A percentile compares a stretch with the other conserved stretches of the same genome.
Evolutionary conservation across 2,113 vertebrate genomes (phyloP).

Genomic region (Octodon degus): DNA sequence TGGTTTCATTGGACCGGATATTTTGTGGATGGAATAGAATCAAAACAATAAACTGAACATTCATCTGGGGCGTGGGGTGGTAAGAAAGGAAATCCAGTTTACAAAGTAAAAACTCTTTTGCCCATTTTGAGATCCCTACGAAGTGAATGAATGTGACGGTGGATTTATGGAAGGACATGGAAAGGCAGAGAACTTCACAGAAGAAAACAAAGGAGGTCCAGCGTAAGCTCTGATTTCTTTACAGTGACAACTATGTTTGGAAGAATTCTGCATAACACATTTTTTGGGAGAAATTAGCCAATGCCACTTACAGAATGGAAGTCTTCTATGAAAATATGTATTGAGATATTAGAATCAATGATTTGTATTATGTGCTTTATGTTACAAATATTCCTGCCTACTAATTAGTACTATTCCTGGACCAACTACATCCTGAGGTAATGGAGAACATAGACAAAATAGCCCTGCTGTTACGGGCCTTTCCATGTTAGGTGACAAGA

Average conservation of each 20-base stretch:
- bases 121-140: not conserved
- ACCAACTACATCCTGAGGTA: not conserved
- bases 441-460: not conserved
- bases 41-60: constrained; percentile 52
- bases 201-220: not conserved
- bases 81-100: not conserved
- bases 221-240: constrained; percentile 15
- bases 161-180: not conserved
- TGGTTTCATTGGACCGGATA: not conserved
- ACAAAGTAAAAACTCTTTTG: not conserved
- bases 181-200: not conserved
- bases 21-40: constrained; percentile 57
- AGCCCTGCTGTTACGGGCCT: not conserved
- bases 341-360: not conserved
- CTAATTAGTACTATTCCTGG: not conserved
- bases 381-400: not conserved
- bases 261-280: constrained; percentile 29
- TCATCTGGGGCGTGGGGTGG: not conserved
- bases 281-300: constrained; percentile 38
- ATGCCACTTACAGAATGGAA: not conserved
- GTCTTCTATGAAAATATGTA: not conserved
- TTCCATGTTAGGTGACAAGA: not conserved
- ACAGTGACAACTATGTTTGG: not conserved
- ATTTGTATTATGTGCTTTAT: constrained; percentile 33
- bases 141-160: not conserved